phyloP scores from a whole-genome alignment of 1,140 invertebrate genomes.

The Patella vulgata region DNA sequence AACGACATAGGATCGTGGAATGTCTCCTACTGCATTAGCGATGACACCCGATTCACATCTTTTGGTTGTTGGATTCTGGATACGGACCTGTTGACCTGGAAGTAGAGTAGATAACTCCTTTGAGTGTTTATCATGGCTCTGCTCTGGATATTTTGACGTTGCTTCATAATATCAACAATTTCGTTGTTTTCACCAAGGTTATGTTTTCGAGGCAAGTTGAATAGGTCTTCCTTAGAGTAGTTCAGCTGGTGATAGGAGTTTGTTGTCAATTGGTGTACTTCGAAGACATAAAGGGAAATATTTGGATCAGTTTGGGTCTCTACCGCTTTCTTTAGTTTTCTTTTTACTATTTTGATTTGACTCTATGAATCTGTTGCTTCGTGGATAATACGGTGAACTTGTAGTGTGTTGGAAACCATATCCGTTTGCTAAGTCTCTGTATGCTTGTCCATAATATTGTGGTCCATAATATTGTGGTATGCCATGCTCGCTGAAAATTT shows the following conservation, averaged over 20 bases:
- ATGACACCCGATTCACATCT: too few species aligned
- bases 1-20: too few species aligned
- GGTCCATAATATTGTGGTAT: not conserved
- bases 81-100: too few species aligned
- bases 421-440: too few species aligned
- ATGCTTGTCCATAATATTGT: not conserved
- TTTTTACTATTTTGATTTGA: not conserved
- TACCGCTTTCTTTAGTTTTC: not conserved
- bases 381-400: not conserved
- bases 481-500: conserved; percentile 1
- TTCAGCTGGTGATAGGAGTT: not conserved
- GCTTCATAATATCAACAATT: not conserved
- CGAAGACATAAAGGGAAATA: not conserved
- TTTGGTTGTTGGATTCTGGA: too few species aligned
- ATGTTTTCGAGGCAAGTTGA: not conserved
- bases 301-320: not conserved
- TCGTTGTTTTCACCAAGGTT: not conserved
- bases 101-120: too few species aligned
- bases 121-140: not conserved
- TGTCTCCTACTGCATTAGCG: too few species aligned
- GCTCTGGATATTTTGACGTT: not conserved
- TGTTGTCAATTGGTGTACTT: not conserved
- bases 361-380: not conserved
- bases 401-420: too few species aligned
- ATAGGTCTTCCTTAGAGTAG: not conserved